phyloP scores from a whole-genome alignment of 2,888 invertebrate genomes.

The Branchipolynoe longqiensis region DNA sequence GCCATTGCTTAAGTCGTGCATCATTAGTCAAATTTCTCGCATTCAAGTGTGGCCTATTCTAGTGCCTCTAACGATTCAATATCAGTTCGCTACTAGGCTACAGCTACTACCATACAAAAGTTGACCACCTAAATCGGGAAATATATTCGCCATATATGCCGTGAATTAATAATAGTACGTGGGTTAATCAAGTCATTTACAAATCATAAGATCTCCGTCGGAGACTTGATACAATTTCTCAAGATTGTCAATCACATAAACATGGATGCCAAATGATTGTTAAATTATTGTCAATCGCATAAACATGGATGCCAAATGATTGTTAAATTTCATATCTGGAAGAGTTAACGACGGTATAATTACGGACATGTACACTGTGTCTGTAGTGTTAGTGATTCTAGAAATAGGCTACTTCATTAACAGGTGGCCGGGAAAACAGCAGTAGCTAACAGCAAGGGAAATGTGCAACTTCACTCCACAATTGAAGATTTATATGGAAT shows the following conservation, averaged over 20 bases:
- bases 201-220: not conserved
- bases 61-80: not conserved
- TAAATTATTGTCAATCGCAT: not conserved
- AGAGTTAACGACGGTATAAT: too few relatives aligned
- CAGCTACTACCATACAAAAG: conserved; percentile 21
- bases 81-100: not conserved
- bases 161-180: not conserved
- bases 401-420: too few relatives aligned
- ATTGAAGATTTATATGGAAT: too few relatives aligned
- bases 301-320: not conserved
- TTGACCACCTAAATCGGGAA: conserved; percentile 20
- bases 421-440: too few relatives aligned
- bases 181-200: conserved; percentile 27
- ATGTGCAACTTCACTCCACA: too few relatives aligned
- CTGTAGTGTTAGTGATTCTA: too few relatives aligned
- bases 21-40: too few relatives aligned
- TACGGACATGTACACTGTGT: too few relatives aligned
- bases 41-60: conserved; percentile 39
- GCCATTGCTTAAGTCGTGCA: too few relatives aligned
- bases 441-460: too few relatives aligned
- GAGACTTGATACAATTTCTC: not conserved
- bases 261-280: not conserved
- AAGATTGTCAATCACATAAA: not conserved
- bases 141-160: not conserved
- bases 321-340: too few relatives aligned